A percentile compares a stretch with the other conserved stretches of the same genome.
These are phyloP conservation scores for Tenthredo amoena DNA, from an alignment of 2,888 invertebrate species.

Conservation along the genomic window DNA sequence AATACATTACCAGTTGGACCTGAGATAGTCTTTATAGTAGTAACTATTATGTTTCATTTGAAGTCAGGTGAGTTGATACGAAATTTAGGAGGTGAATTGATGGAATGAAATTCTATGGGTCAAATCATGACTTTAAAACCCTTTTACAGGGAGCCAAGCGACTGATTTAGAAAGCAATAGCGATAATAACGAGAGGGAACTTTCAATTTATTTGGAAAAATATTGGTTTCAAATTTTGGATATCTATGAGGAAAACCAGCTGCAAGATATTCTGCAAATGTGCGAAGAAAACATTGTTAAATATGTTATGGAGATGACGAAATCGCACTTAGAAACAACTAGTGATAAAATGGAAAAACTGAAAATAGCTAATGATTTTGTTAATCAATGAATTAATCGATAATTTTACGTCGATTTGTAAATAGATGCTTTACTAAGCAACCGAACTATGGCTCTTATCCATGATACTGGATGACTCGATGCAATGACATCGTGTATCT, in stretches of 20 bases:
- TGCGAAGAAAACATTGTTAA: conserved; percentile 56
- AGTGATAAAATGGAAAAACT: conserved; percentile 58
- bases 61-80: conserved; percentile 60
- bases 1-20: conserved; percentile 58
- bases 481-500: background rate
- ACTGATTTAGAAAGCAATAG: conserved; percentile 51
- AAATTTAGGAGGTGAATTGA: background rate
- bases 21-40: conserved; percentile 59
- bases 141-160: conserved; percentile 3
- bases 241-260: conserved; percentile 58
- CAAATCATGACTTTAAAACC: background rate
- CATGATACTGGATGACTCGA: background rate
- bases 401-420: conserved; percentile 24
- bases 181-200: conserved; percentile 62
- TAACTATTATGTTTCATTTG: conserved; percentile 65
- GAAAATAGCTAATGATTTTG: conserved; percentile 48
- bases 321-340: conserved; percentile 55
- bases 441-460: background rate
- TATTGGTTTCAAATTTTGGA: conserved; percentile 67
- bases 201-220: conserved; percentile 65
- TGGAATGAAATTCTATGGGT: background rate
- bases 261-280: conserved; percentile 59
- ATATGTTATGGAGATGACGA: conserved; percentile 55
- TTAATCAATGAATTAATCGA: conserved; percentile 26
- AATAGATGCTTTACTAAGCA: background rate